Base-by-base conservation (phyloP, 2,888 invertebrate species). In the Rhamphomyia laevipes region DNA sequence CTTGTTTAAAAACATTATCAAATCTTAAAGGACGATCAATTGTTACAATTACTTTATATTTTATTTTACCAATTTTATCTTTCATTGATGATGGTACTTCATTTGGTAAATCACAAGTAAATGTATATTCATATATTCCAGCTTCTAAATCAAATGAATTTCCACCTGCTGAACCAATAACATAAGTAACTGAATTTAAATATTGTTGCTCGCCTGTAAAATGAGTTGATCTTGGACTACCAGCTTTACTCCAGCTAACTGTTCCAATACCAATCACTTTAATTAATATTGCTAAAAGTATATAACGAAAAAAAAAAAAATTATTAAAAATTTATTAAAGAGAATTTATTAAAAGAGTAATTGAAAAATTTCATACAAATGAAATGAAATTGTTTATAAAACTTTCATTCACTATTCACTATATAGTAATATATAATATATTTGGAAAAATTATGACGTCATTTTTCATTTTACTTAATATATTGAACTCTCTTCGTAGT, bases 21-120 rank as follows among this genome's bases (percentile, higher is more conserved):
- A 82, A 82, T 61, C 83, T 84, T 83, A 84, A 85, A n/a, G 87
- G 85, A n/a, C 84, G 74, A 63, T 87, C 86, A n/a, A 89, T 68
- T 1, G 76, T 78, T 7, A 81, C 82, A 65, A 81, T 83, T 7
- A 84, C 74, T 2, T 77, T 80, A 62, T 88, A 89, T 31, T 82
- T 73, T 18, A 89, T 75, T 60, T 77, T 75, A 0, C 87, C 84
- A 67, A 71, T 70, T 61, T 78, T 72, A 5, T 81, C 80, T 61
- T 80, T 81, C 64, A 84, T 86, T 1, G 83, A 83, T 2, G 84
- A 82, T 12, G 86, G 86, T 48, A 86, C 66, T 52, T 79, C 62
- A 2, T 7, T 9, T 11, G 74, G 74, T 9, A 75, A 59, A 3
- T 55, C 59, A 45, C 63, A 68, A 37, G 68, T 58, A 57, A 74